A percentile compares a stretch with the other conserved stretches of the same genome.
phyloP scores from a whole-genome alignment of 2,113 vertebrate genomes.

The Barnardius zonarius region DNA sequence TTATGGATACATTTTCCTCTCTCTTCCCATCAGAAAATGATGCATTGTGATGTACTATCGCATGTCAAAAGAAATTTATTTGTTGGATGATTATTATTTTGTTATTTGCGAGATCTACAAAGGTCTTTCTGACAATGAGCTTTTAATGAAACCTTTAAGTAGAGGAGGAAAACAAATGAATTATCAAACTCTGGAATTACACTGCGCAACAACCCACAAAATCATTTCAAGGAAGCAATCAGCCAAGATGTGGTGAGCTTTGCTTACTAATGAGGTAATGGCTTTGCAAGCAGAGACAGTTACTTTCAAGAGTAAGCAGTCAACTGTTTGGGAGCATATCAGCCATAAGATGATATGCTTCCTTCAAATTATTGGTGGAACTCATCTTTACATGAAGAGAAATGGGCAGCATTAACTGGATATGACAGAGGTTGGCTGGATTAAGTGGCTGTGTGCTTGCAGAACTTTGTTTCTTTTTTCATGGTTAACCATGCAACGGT shows the following conservation, averaged over 20 bases:
- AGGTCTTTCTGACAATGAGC: constrained; percentile 8
- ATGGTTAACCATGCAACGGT: neutral
- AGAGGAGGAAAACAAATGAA: neutral
- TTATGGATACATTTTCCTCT: neutral
- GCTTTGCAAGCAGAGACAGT: neutral
- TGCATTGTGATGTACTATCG: neutral
- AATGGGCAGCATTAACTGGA: neutral
- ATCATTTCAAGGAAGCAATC: neutral
- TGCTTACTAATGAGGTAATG: neutral
- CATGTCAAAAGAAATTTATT: neutral
- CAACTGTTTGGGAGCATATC: neutral
- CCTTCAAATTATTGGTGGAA: neutral
- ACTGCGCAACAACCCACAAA: neutral
- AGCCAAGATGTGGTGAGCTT: neutral
- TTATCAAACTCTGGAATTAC: neutral
- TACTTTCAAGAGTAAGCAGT: neutral
- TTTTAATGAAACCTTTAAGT: neutral
- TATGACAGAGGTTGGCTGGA: neutral
- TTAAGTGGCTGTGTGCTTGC: neutral
- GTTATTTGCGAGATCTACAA: neutral
- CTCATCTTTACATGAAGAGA: neutral
- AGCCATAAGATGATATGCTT: neutral
- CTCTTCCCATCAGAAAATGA: neutral
- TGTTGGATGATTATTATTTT: constrained; percentile 13
- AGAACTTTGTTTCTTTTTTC: neutral